Evolutionary conservation across 2,797 vertebrate species (phyloP).

Genomic region (Liasis olivaceus): DNA sequence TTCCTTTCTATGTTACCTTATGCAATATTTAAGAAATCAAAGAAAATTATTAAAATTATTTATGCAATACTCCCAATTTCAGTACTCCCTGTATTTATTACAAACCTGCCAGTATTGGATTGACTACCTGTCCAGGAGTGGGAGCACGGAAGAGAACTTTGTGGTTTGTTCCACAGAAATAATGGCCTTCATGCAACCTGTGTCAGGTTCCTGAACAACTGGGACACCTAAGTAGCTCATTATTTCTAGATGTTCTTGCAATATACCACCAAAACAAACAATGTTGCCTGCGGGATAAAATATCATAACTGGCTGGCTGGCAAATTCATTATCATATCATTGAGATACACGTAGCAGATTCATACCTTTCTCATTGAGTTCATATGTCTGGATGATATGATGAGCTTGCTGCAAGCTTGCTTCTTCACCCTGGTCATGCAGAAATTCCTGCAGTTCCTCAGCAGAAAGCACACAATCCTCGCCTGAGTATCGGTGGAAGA

Average conservation of each 20-base stretch:
- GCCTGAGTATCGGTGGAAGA: slow-evolving; percentile 87
- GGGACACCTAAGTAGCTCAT: not conserved
- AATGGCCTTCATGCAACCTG: not conserved
- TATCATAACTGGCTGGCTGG: not conserved
- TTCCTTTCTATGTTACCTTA: not conserved
- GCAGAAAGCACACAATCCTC: slow-evolving; percentile 86
- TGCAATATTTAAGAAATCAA: not conserved
- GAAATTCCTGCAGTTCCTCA: slow-evolving; percentile 88
- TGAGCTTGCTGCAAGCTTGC: slow-evolving; percentile 77
- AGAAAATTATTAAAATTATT: not conserved
- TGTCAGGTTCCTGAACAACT: not conserved
- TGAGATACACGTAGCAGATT: rapidly evolving
- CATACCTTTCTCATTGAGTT: slow-evolving; percentile 90
- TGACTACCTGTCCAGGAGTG: not conserved
- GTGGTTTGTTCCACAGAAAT: not conserved
- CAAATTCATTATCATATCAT: not conserved
- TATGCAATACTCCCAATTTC: not conserved
- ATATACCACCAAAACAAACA: not conserved
- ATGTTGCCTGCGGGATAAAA: not conserved
- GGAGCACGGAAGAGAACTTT: not conserved
- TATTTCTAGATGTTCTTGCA: not conserved
- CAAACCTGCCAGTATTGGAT: not conserved
- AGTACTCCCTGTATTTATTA: not conserved
- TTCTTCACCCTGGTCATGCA: slow-evolving; percentile 90
- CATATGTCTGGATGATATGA: slow-evolving; percentile 80